A percentile compares a stretch with the other conserved stretches of the same genome.
phyloP scores from a whole-genome alignment of 2,113 vertebrate genomes.

The Rhynchomys soricoides region DNA sequence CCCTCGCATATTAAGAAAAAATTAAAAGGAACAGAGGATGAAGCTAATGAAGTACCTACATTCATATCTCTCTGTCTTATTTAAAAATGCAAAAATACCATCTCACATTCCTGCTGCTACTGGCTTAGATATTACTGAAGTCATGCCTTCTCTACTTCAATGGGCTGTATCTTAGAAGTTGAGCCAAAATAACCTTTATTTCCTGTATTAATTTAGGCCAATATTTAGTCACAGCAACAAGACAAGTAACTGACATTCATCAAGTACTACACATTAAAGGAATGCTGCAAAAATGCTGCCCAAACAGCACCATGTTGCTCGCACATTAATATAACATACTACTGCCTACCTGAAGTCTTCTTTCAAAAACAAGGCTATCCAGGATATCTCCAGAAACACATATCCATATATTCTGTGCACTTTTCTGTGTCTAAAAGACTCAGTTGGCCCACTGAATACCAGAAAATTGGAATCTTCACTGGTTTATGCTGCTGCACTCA shows the following conservation, averaged over 20 bases:
- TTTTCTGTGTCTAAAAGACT: neutral
- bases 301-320: neutral
- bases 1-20: neutral
- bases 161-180: no score
- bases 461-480: neutral
- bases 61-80: neutral
- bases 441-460: neutral
- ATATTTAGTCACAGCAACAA: neutral
- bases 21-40: neutral
- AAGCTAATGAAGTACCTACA: neutral
- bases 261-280: neutral
- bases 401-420: neutral
- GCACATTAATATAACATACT: no score
- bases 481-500: neutral
- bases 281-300: no score
- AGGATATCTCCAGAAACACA: neutral
- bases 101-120: neutral
- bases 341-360: neutral
- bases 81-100: neutral
- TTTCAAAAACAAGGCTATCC: neutral
- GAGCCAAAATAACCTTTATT: neutral
- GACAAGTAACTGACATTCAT: neutral
- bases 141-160: neutral
- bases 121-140: no score
- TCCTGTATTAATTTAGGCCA: neutral